Percentiles rank a stretch among this genome's conserved stretches.
Evolutionary conservation across 2,888 invertebrate species (phyloP).

Genomic region (Stramonita haemastoma): DNA sequence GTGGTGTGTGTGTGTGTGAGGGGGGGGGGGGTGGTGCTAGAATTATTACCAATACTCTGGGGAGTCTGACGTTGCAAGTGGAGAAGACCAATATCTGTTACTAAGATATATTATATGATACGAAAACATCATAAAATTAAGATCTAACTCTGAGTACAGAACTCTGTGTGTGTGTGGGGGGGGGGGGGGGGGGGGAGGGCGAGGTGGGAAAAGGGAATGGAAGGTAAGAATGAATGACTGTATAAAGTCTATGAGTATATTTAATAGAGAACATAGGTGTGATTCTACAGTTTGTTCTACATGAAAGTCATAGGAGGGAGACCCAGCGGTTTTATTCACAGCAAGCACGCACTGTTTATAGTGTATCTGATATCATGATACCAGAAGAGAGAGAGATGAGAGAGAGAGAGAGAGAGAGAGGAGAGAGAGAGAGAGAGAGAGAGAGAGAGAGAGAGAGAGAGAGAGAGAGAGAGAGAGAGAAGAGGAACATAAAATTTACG

Average conservation of each 20-base stretch:
- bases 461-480: background rate
- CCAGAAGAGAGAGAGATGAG: background rate
- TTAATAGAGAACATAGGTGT: background rate
- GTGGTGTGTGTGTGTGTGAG: too few species aligned
- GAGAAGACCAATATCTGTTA: background rate
- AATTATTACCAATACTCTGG: too few species aligned
- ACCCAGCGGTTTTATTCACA: too few species aligned
- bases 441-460: constrained; percentile 1
- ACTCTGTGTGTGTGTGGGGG: too few species aligned
- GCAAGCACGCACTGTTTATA: background rate
- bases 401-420: too few species aligned
- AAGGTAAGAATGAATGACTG: background rate
- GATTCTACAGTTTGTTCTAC: background rate
- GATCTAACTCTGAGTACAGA: too few species aligned
- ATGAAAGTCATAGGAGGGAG: background rate
- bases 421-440: background rate
- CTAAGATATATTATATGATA: too few species aligned
- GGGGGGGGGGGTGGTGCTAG: too few species aligned
- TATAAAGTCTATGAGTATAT: background rate
- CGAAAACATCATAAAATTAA: too few species aligned
- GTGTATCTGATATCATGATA: background rate
- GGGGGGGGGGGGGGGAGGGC: background rate
- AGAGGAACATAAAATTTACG: too few species aligned
- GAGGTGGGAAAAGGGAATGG: background rate
- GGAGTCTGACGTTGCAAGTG: background rate